Percentiles rank a stretch among this genome's conserved stretches.
Evolutionary conservation across 2,797 vertebrate species (phyloP).

Genomic region (Antrozous pallidus): DNA sequence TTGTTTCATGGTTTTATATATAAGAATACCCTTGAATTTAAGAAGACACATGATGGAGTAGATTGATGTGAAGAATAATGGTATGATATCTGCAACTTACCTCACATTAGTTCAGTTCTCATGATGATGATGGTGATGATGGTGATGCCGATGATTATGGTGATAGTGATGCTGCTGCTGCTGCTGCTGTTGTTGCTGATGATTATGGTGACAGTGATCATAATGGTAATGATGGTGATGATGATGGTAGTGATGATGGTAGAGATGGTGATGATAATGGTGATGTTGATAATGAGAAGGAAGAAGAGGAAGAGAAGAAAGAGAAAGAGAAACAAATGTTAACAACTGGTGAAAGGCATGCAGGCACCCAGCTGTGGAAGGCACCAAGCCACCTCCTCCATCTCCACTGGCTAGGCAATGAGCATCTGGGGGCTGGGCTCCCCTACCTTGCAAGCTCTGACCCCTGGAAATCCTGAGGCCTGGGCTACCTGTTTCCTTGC

Average conservation of each 20-base stretch:
- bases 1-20: neutral
- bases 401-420: neutral
- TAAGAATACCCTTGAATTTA: neutral
- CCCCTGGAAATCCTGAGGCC: neutral
- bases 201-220: neutral
- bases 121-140: neutral
- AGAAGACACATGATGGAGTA: neutral
- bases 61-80: neutral
- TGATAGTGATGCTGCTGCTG: neutral
- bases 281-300: neutral
- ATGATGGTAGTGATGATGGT: neutral
- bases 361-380: no score
- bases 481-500: neutral
- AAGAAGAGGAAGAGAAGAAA: neutral
- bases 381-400: accelerated
- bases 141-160: neutral
- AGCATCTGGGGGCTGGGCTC: neutral
- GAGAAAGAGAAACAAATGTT: neutral
- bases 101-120: neutral
- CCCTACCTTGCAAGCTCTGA: neutral
- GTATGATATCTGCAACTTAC: neutral
- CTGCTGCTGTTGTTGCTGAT: neutral
- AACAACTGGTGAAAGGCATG: neutral
- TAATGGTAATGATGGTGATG: neutral
- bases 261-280: no score